Evolutionary conservation across 2,113 vertebrate species (phyloP).

Genomic region (Okapia johnstoni): DNA sequence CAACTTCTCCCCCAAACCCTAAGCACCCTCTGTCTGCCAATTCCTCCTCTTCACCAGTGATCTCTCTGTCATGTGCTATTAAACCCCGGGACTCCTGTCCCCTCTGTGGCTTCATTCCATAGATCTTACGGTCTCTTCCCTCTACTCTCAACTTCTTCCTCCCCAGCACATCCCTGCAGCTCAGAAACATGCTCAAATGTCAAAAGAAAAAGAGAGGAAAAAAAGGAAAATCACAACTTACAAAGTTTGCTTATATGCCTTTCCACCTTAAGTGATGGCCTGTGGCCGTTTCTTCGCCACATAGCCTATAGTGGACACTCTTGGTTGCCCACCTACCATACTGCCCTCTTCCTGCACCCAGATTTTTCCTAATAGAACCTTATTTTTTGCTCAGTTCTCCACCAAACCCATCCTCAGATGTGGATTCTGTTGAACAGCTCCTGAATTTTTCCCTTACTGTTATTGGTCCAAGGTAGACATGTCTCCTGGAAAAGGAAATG

Average conservation of each 20-base stretch:
- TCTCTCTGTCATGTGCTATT: fast-evolving
- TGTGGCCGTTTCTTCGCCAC: fast-evolving
- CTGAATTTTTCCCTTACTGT: neutral
- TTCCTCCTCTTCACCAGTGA: neutral
- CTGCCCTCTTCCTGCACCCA: fast-evolving
- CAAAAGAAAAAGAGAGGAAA: neutral
- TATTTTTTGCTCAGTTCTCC: neutral
- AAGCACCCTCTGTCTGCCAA: neutral
- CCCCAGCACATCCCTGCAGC: neutral
- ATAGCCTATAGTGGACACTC: fast-evolving
- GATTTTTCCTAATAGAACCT: neutral
- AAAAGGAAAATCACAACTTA: neutral
- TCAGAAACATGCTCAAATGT: neutral
- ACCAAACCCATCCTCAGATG: neutral
- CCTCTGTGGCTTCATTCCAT: neutral
- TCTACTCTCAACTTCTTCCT: neutral
- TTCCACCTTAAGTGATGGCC: fast-evolving
- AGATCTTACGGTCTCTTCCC: neutral
- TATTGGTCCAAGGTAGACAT: neutral
- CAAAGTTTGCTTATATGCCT: fast-evolving
- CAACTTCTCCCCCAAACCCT: neutral
- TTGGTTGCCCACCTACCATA: neutral
- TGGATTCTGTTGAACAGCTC: neutral
- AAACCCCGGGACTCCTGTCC: fast-evolving
- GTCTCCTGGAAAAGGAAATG: neutral